These are phyloP conservation scores for Ophthalmolycus amberensis DNA, from an alignment of 2,113 vertebrate species.

Conservation along the genomic window DNA sequence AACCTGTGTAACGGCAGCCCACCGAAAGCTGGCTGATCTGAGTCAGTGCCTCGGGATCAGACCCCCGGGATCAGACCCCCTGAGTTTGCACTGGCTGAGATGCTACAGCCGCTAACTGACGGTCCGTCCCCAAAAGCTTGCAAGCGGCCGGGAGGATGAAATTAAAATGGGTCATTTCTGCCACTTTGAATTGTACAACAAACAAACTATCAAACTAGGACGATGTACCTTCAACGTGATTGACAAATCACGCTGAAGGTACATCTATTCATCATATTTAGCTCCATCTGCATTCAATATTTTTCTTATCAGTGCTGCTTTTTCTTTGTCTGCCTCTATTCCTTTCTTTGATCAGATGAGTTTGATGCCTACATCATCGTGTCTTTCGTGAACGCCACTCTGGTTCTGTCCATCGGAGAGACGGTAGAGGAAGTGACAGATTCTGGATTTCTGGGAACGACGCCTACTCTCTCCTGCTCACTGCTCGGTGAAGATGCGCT, in stretches of 20 bases:
- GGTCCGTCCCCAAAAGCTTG: too few species aligned
- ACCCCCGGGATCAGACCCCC: too few species aligned
- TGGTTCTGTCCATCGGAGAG: conserved; percentile 97
- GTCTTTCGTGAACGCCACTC: conserved; percentile 97
- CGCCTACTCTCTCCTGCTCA: conserved; percentile 97
- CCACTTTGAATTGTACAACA: too few species aligned
- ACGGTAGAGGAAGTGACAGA: conserved; percentile 99
- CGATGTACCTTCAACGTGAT: too few species aligned
- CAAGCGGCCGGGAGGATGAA: too few species aligned
- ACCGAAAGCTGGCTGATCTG: neutral
- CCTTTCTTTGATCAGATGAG: conserved; percentile 85
- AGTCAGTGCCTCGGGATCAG: too few species aligned
- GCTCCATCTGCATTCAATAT: neutral
- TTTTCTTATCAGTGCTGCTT: neutral
- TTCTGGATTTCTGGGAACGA: conserved; percentile 97
- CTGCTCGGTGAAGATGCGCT: conserved; percentile 96
- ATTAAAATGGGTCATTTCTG: too few species aligned
- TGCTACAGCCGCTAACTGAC: too few species aligned
- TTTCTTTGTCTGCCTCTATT: neutral
- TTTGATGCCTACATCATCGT: conserved; percentile 99
- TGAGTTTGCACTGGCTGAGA: too few species aligned
- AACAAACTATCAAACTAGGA: too few species aligned
- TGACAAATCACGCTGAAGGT: too few species aligned
- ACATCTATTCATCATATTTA: neutral
- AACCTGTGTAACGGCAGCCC: too few species aligned